A percentile compares a stretch with the other conserved stretches of the same genome.
These are phyloP conservation scores for Sphaeridia pumilis DNA, from an alignment of 2,888 invertebrate species.

Conservation along the genomic window DNA sequence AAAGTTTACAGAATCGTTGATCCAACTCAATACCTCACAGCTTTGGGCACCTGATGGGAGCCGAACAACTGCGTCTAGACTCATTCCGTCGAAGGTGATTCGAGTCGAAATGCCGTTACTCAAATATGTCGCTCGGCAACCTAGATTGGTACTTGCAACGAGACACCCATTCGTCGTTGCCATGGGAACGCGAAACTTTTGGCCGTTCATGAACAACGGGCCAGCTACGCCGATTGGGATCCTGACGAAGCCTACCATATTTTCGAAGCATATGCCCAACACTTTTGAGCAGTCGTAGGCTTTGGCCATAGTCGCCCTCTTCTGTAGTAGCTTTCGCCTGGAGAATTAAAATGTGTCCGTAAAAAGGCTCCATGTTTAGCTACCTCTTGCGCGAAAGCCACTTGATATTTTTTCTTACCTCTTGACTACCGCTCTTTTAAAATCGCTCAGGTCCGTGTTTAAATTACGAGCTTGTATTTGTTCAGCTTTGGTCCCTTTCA, in stretches of 20 bases:
- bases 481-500: slow-evolving; percentile 64
- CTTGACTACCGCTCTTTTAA: slow-evolving; percentile 73
- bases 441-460: slow-evolving; percentile 68
- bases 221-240: slow-evolving; percentile 94
- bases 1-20: slow-evolving; percentile 68
- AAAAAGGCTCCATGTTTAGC: too few relatives aligned
- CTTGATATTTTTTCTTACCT: slow-evolving; percentile 42
- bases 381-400: too few relatives aligned
- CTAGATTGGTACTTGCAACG: slow-evolving; percentile 93
- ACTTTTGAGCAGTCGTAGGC: slow-evolving; percentile 70
- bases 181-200: slow-evolving; percentile 79
- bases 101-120: slow-evolving; percentile 68
- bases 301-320: slow-evolving; percentile 48
- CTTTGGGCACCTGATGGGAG: slow-evolving; percentile 67
- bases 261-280: slow-evolving; percentile 78
- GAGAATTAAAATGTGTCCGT: too few relatives aligned
- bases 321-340: slow-evolving; percentile 48
- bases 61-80: slow-evolving; percentile 85
- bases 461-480: slow-evolving; percentile 75
- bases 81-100: slow-evolving; percentile 90
- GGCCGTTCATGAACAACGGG: slow-evolving; percentile 73
- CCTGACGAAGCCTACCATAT: slow-evolving; percentile 92
- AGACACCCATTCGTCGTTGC: slow-evolving; percentile 98
- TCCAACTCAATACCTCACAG: slow-evolving; percentile 53
- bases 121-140: slow-evolving; percentile 79